Conservation (phyloP, 2,797 vertebrate species). For the Sebastes flavidus region DNA sequence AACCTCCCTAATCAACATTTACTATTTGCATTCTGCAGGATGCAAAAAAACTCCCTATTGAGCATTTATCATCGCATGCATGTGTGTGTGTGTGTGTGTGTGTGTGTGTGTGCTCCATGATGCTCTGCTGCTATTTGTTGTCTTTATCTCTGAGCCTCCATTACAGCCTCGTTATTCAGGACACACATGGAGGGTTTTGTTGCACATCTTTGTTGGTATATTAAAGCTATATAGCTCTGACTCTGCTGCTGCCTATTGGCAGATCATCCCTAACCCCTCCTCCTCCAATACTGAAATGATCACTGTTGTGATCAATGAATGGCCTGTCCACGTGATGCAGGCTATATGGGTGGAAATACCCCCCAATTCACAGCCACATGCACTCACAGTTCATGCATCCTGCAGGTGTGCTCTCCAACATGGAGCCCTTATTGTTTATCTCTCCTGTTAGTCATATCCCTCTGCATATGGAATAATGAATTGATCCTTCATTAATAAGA, state of each 20-base stretch:
- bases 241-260: conserved; percentile 35
- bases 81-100: background rate
- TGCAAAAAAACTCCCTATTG: background rate
- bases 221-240: background rate
- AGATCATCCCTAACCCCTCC: conserved; percentile 14
- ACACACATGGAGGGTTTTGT: conserved; percentile 9
- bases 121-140: conserved; percentile 36
- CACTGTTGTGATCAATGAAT: conserved; percentile 65
- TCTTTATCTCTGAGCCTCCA: conserved; percentile 26
- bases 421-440: conserved; percentile 32
- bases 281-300: conserved; percentile 31
- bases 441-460: conserved; percentile 37
- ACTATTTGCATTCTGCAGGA: background rate
- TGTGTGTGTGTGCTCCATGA: conserved; percentile 19
- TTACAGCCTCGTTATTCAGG: conserved; percentile 2
- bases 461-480: conserved; percentile 63
- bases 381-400: conserved; percentile 6
- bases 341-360: conserved; percentile 49
- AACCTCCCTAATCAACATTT: background rate
- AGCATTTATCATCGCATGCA: conserved; percentile 35
- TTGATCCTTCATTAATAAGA: conserved; percentile 64
- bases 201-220: too few species aligned
- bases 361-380: conserved; percentile 23
- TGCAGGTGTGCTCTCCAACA: conserved; percentile 62
- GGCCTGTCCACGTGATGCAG: conserved; percentile 53